Conservation (phyloP, 2,888 invertebrate genomes). For the Carabus problematicus region DNA sequence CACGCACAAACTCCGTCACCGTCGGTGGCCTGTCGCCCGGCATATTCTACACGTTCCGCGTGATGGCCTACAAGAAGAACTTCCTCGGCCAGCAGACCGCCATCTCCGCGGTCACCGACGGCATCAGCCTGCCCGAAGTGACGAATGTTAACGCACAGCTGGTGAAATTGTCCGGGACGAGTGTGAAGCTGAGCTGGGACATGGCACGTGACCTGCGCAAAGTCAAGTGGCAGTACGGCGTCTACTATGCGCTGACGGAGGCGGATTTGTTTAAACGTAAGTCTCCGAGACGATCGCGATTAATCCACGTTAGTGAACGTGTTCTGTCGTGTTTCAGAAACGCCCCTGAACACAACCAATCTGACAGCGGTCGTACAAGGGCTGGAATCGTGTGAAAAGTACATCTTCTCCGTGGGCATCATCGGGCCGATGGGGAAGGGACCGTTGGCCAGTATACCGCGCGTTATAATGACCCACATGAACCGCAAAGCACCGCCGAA, state of each 20-base stretch:
- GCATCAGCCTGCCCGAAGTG: constrained; percentile 62
- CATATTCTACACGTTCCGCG: constrained; percentile 66
- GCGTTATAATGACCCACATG: constrained; percentile 67
- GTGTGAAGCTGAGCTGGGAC: constrained; percentile 73
- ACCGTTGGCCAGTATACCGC: constrained; percentile 65
- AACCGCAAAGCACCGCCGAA: constrained; percentile 75
- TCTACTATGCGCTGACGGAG: constrained; percentile 71
- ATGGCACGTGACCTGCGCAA: constrained; percentile 66
- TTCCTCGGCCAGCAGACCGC: constrained; percentile 64
- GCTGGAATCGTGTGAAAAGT: constrained; percentile 76
- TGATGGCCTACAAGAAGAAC: constrained; percentile 67
- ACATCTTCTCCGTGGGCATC: constrained; percentile 74
- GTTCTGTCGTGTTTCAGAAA: constrained; percentile 57
- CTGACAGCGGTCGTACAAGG: constrained; percentile 65
- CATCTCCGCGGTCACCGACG: constrained; percentile 61
- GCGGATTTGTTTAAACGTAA: constrained; percentile 68
- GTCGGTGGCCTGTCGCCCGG: constrained; percentile 58
- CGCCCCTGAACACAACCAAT: constrained; percentile 62
- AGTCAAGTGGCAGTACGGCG: constrained; percentile 70
- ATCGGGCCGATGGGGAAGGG: constrained; percentile 71
- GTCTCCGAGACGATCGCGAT: constrained; percentile 46
- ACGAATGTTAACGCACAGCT: constrained; percentile 61
- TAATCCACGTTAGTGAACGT: too few species aligned
- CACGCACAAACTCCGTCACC: constrained; percentile 59
- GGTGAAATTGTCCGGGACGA: constrained; percentile 65